These are phyloP conservation scores for Anthoptus insignis DNA, from an alignment of 2,888 invertebrate genomes.

Conservation along the genomic window DNA sequence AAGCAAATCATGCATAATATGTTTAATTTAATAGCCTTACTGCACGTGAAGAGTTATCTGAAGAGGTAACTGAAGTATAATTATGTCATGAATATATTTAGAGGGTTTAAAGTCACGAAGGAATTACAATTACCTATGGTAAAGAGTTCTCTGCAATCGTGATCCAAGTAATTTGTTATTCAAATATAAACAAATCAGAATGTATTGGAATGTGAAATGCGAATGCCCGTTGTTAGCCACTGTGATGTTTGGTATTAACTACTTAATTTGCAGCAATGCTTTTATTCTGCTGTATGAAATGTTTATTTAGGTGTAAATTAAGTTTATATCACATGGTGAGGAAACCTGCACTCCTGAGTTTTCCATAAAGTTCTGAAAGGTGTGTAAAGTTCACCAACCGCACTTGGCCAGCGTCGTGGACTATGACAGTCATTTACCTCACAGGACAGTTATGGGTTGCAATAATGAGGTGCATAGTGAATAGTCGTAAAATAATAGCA, in stretches of 20 bases:
- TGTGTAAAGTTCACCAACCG: no score
- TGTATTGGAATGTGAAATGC: slow-evolving; percentile 26
- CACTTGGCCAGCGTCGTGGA: no score
- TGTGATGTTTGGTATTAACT: neutral
- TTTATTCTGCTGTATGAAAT: no score
- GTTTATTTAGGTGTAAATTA: no score
- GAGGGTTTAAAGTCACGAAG: slow-evolving; percentile 29
- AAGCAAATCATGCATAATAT: neutral
- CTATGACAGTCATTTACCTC: no score
- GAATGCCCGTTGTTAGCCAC: neutral
- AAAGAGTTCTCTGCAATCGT: slow-evolving; percentile 29
- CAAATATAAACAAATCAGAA: slow-evolving; percentile 24
- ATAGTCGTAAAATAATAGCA: no score
- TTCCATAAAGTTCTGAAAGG: no score
- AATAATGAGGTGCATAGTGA: no score
- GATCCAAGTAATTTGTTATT: slow-evolving; percentile 28
- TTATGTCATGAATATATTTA: slow-evolving; percentile 26
- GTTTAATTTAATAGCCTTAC: neutral
- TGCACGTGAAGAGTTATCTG: neutral
- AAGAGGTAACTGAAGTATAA: slow-evolving; percentile 8
- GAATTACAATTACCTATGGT: slow-evolving; percentile 34
- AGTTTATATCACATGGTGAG: no score
- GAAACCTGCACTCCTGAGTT: no score
- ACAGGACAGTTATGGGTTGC: no score
- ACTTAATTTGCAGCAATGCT: neutral